Evolutionary conservation across 2,888 invertebrate genomes (phyloP).

Genomic region (Chirona hameri): DNA sequence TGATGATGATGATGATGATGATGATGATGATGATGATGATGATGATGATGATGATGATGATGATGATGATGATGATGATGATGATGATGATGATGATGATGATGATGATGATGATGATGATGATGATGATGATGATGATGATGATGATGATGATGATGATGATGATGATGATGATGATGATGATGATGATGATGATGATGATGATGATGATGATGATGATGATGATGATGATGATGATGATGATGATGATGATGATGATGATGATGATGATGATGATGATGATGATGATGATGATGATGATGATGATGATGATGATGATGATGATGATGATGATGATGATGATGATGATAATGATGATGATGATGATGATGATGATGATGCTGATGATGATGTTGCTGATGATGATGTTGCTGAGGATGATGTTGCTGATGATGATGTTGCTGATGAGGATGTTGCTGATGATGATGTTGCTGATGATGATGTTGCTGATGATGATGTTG

Average conservation of each 20-base stretch:
- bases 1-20: conserved; percentile 22
- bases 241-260: conserved; percentile 22
- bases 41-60: neutral
- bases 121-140: conserved; percentile 22
- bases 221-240: conserved; percentile 22
- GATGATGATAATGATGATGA: conserved; percentile 6
- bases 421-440: too few relatives aligned
- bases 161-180: conserved; percentile 22
- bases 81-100: conserved; percentile 22
- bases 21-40: conserved; percentile 22
- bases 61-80: neutral
- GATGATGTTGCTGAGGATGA: too few relatives aligned
- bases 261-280: conserved; percentile 22
- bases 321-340: conserved; percentile 10
- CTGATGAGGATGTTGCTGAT: too few relatives aligned
- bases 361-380: neutral
- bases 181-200: neutral
- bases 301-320: conserved; percentile 22
- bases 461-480: too few relatives aligned
- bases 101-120: conserved; percentile 22
- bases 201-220: neutral
- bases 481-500: too few relatives aligned
- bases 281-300: conserved; percentile 22
- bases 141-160: conserved; percentile 22
- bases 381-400: too few relatives aligned